Evolutionary conservation across 2,888 invertebrate genomes (phyloP).

Genomic region (Punctoribates punctum): DNA sequence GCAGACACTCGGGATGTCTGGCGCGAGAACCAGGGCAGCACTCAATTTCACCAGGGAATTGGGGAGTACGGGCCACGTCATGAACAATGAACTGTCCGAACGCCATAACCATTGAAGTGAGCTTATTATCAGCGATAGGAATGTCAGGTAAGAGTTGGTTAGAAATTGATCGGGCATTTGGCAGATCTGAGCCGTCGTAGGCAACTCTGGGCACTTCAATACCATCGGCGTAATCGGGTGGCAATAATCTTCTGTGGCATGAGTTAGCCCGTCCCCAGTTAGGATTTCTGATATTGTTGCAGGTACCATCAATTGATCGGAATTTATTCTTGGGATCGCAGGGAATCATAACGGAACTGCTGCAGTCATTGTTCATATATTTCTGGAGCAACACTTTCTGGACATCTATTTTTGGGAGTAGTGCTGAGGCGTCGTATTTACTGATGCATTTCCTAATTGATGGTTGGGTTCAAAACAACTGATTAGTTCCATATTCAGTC

Average conservation of each 20-base stretch:
- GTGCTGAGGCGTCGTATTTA: slow-evolving; percentile 39
- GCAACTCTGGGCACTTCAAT: slow-evolving; percentile 59
- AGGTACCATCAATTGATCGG: slow-evolving; percentile 53
- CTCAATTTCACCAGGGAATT: neutral
- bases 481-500: neutral
- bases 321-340: slow-evolving; percentile 38
- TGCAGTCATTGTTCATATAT: slow-evolving; percentile 17
- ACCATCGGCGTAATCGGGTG: slow-evolving; percentile 56
- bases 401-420: slow-evolving; percentile 40
- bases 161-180: slow-evolving; percentile 50
- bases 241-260: slow-evolving; percentile 54
- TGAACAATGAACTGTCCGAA: slow-evolving; percentile 69
- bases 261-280: slow-evolving; percentile 54
- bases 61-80: slow-evolving; percentile 65
- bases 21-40: slow-evolving; percentile 39
- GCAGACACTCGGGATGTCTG: slow-evolving; percentile 43
- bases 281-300: slow-evolving; percentile 52
- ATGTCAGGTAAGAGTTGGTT: slow-evolving; percentile 40
- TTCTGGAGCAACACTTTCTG: neutral
- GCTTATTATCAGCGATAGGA: slow-evolving; percentile 27
- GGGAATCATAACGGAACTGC: slow-evolving; percentile 2
- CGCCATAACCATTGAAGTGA: slow-evolving; percentile 44
- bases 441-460: slow-evolving; percentile 38
- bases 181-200: slow-evolving; percentile 56
- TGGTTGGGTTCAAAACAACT: neutral